Evolutionary conservation across 92 coral and sea anemone species (phyloP).

Genomic region (Bergia puertoricense): DNA sequence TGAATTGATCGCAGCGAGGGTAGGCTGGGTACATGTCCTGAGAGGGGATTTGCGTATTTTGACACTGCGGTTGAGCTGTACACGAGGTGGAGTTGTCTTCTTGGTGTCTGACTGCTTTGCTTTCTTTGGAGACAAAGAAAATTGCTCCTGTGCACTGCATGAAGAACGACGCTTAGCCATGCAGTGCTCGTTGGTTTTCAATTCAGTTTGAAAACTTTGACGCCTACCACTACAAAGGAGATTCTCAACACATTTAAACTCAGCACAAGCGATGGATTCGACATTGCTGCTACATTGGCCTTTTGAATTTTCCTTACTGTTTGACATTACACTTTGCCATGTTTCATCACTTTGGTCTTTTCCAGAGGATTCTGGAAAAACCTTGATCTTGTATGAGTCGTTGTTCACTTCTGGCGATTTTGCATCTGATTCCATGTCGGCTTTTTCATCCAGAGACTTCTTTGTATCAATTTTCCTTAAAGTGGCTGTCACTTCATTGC

Average conservation of each 20-base stretch:
- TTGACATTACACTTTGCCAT: not conserved
- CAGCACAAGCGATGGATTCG: not conserved
- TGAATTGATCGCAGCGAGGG: slow-evolving; percentile 92
- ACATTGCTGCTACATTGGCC: not conserved
- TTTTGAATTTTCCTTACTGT: not conserved
- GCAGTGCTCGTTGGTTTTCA: not conserved
- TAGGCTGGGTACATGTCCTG: slow-evolving; percentile 66
- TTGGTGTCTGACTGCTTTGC: slow-evolving; percentile 31
- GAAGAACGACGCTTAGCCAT: not conserved
- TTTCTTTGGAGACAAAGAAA: slow-evolving; percentile 3
- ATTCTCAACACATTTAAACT: not conserved
- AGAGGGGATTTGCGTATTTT: slow-evolving; percentile 64
- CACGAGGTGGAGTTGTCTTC: slow-evolving; percentile 12
- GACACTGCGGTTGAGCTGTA: not conserved
- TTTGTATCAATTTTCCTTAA: not conserved
- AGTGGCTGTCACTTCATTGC: not conserved
- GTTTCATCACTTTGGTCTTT: not conserved
- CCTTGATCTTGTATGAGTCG: not conserved
- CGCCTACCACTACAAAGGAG: not conserved
- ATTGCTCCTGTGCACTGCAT: not conserved
- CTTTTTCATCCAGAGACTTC: not conserved
- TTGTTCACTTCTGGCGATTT: not conserved
- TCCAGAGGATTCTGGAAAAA: not conserved
- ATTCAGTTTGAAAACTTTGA: not conserved
- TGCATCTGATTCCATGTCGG: not conserved